Conservation (phyloP, 1,140 invertebrate genomes). For the Apolygus lucorum region DNA sequence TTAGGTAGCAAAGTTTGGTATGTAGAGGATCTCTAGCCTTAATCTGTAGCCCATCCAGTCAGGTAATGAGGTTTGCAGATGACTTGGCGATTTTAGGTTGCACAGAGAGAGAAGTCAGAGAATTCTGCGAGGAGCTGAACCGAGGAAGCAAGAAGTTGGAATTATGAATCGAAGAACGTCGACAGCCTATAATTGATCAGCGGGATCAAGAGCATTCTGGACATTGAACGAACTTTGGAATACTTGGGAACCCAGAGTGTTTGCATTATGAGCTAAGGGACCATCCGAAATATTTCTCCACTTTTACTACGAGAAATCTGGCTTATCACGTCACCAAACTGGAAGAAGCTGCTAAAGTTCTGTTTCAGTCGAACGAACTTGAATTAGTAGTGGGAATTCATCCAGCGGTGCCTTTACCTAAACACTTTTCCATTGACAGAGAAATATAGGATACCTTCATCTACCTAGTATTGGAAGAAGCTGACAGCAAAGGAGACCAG, state of each 20-base stretch:
- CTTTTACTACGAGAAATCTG: slow-evolving; percentile 76
- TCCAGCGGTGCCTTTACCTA: slow-evolving; percentile 84
- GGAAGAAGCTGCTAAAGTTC: slow-evolving; percentile 59
- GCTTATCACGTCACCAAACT: slow-evolving; percentile 55
- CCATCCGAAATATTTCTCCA: slow-evolving; percentile 59
- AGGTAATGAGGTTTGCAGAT: too few species aligned
- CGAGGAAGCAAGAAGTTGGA: too few species aligned
- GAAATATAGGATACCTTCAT: too few species aligned
- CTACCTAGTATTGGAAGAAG: too few species aligned
- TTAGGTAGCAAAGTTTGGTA: too few species aligned
- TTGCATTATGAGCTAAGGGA: slow-evolving; percentile 72
- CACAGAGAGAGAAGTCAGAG: too few species aligned
- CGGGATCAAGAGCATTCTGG: slow-evolving; percentile 95
- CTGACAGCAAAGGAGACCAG: too few species aligned
- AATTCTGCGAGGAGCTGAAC: too few species aligned
- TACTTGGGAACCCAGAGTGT: slow-evolving; percentile 95
- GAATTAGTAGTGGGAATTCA: slow-evolving; percentile 69
- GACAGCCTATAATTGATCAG: slow-evolving; percentile 84
- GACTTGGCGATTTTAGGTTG: too few species aligned
- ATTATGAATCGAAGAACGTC: too few species aligned
- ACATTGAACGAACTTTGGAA: slow-evolving; percentile 89
- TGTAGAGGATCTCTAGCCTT: too few species aligned
- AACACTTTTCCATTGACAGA: slow-evolving; percentile 52
- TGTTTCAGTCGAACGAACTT: slow-evolving; percentile 50
- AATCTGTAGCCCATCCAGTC: too few species aligned